Evolutionary conservation across 1,140 invertebrate species (phyloP), one percentile per base, ranked within the genome.

Genomic region (Fopius arisanus): DNA sequence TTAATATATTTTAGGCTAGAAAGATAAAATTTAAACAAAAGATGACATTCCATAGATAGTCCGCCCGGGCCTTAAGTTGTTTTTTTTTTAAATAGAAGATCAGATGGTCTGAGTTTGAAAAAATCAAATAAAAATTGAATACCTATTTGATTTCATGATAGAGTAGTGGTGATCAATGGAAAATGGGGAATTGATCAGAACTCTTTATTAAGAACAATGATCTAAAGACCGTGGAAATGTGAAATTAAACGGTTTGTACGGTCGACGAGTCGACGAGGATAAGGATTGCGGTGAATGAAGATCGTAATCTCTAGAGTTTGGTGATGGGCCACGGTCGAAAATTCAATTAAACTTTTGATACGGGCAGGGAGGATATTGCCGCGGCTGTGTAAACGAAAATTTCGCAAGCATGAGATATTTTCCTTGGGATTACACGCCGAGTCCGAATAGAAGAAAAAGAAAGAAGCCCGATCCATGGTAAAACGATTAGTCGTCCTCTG

Each of bases 301-400:
- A 88, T 87, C 83, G 82, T 86, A 88, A 88, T 86, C 86, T 87
- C 77, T 78, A 19, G 28, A 54, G 70, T 76, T 74, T 74, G 74
- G 76, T 76, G 26, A 51, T 67, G 65, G 76, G 74, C 79, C 77
- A 74, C 79, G 80, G 82, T 75, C 83, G 81, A 82, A 85, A 86
- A 88, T 87, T 88, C 86, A 87, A 88, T 87, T 87, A 88, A 88
- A 87, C 81, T 87, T 87, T 87, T 86, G 86, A 87, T 88, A 87
- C 87, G 86, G 86, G 86, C 83, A 74, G 66, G 68, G n/a, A n/a
- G 72, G n/a, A 43, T 72, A 54, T 31, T 21, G 10, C 48, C 73
- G 75, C 85, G 86, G 86, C 86, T 87, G 86, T 86, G 87, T 86
- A 88, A 88, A 88, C 87, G 80, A 86, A 86, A 88, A 87, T 88